Percentiles rank a stretch among this genome's conserved stretches.
These are phyloP conservation scores for Caenorhabditis briggsae DNA, from an alignment of 1,140 invertebrate species.

Conservation along the genomic window DNA sequence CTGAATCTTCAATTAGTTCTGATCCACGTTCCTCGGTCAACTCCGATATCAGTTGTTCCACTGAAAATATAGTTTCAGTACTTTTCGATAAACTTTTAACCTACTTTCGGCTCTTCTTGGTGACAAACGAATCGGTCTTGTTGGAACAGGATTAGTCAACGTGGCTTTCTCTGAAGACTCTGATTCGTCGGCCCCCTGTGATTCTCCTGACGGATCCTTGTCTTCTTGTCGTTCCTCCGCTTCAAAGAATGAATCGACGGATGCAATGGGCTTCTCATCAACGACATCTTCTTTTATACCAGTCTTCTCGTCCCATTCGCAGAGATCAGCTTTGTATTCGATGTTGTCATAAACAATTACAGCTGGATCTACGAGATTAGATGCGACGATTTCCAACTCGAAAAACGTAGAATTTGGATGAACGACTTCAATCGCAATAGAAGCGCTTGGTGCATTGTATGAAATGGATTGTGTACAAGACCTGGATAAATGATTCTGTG, in stretches of 20 bases:
- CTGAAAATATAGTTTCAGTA: not conserved
- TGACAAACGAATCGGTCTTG: conserved; percentile 16
- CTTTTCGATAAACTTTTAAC: not conserved
- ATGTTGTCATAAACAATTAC: conserved; percentile 59
- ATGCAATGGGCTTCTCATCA: conserved; percentile 16
- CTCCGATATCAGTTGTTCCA: conserved; percentile 24
- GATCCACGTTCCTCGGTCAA: not conserved
- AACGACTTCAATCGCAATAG: conserved; percentile 58
- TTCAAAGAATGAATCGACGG: conserved; percentile 61
- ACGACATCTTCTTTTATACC: not conserved
- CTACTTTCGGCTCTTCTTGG: conserved; percentile 32
- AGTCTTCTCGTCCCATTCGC: conserved; percentile 19
- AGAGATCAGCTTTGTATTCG: conserved; percentile 61
- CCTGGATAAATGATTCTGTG: conserved; percentile 55
- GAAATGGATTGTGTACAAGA: conserved; percentile 59
- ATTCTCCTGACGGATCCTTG: not conserved
- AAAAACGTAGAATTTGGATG: conserved; percentile 63
- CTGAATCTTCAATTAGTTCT: not conserved
- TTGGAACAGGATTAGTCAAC: conserved; percentile 15
- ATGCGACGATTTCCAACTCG: conserved; percentile 59
- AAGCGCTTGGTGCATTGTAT: conserved; percentile 8
- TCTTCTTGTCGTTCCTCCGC: conserved; percentile 23
- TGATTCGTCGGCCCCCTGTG: not conserved
- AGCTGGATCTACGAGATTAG: conserved; percentile 52
- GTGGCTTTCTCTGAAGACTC: not conserved